A percentile compares a stretch with the other conserved stretches of the same genome.
Conservation (phyloP, 2,113 vertebrate genomes). For the Lagopus muta region DNA sequence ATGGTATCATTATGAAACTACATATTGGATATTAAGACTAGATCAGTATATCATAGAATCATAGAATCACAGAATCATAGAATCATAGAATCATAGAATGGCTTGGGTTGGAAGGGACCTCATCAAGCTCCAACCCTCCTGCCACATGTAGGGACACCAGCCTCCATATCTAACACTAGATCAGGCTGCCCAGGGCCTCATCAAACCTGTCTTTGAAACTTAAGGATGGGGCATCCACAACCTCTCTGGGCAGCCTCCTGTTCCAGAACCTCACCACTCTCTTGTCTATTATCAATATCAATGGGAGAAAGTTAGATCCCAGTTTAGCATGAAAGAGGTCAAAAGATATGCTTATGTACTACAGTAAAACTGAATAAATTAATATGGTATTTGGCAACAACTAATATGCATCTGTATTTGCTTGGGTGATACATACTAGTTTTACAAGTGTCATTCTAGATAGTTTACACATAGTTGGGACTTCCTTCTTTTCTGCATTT, state of each 20-base stretch:
- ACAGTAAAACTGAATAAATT: background rate
- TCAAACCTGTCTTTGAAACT: too few relatives aligned
- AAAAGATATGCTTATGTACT: background rate
- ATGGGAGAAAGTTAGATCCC: background rate
- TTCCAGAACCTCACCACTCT: too few relatives aligned
- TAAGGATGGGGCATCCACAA: too few relatives aligned
- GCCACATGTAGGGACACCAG: too few relatives aligned
- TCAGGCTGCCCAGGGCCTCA: too few relatives aligned
- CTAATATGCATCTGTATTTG: background rate
- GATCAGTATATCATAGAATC: too few relatives aligned
- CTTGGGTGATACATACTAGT: background rate
- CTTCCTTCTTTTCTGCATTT: background rate
- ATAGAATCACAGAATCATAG: too few relatives aligned
- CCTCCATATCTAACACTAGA: too few relatives aligned
- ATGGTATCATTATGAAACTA: background rate
- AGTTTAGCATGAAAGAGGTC: background rate
- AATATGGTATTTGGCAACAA: background rate
- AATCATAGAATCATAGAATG: too few relatives aligned
- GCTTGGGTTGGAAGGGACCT: too few relatives aligned
- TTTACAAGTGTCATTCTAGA: background rate
- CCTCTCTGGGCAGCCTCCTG: too few relatives aligned
- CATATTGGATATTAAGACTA: background rate
- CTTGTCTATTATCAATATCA: background rate
- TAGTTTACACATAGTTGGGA: background rate
- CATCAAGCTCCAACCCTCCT: too few relatives aligned